These are phyloP conservation scores for Drosophila mettleri DNA, from an alignment of 2,888 invertebrate genomes.

Conservation along the genomic window DNA sequence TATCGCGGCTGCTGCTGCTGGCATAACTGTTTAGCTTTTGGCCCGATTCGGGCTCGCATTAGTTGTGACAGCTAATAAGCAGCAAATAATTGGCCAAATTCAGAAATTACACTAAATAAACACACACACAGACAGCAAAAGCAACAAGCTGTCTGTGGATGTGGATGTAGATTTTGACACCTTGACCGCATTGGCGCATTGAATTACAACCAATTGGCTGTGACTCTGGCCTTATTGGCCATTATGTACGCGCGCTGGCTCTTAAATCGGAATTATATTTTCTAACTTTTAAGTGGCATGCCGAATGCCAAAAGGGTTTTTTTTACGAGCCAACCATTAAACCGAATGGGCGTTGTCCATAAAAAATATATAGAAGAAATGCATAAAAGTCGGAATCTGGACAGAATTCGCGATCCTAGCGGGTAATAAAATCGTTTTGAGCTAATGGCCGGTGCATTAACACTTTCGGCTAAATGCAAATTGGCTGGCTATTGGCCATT, in stretches of 20 bases:
- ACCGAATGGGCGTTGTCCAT: slow-evolving; percentile 20
- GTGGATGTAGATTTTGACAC: slow-evolving; percentile 56
- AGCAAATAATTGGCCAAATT: slow-evolving; percentile 58
- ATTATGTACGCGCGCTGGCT: slow-evolving; percentile 58
- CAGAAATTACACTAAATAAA: slow-evolving; percentile 46
- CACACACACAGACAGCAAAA: slow-evolving; percentile 18
- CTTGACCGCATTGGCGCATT: slow-evolving; percentile 71
- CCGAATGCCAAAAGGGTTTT: slow-evolving; percentile 60
- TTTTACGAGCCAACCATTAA: slow-evolving; percentile 23
- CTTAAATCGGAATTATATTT: slow-evolving; percentile 56
- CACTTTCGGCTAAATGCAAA: slow-evolving; percentile 37
- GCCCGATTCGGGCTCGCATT: slow-evolving; percentile 61
- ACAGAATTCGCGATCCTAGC: slow-evolving; percentile 35
- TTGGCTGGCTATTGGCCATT: slow-evolving; percentile 43
- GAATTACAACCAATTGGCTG: slow-evolving; percentile 55
- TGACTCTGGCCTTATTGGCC: slow-evolving; percentile 64
- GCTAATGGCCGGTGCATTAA: slow-evolving; percentile 54
- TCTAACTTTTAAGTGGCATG: slow-evolving; percentile 50
- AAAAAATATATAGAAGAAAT: slow-evolving; percentile 6
- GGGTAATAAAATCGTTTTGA: slow-evolving; percentile 34
- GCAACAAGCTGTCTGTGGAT: slow-evolving; percentile 6
- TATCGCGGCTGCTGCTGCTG: slow-evolving; percentile 43
- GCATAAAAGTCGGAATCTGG: slow-evolving; percentile 1
- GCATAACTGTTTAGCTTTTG: slow-evolving; percentile 61
- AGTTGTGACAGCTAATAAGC: slow-evolving; percentile 64